Conservation (phyloP, 2,888 invertebrate species). For the Zaprionus bogoriensis region DNA sequence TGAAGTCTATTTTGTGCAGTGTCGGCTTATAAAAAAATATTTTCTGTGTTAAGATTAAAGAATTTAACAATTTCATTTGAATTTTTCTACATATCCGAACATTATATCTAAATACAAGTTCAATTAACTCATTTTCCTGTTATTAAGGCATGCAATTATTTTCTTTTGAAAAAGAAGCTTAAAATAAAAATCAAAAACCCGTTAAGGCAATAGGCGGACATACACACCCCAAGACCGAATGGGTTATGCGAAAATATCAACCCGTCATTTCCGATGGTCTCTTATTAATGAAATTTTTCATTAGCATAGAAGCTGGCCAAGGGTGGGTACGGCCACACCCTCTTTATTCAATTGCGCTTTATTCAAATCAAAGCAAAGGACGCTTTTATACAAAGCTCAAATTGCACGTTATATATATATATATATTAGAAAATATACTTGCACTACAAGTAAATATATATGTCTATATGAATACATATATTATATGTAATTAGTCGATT, state of each 20-base stretch:
- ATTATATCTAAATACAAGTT: no score
- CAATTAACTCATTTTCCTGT: constrained; percentile 1
- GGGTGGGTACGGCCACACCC: constrained; percentile 44
- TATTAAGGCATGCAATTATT: neutral
- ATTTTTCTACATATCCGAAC: neutral
- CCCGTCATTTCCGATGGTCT: constrained; percentile 41
- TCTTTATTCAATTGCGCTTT: constrained; percentile 28
- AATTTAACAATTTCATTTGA: no score
- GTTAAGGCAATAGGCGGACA: neutral
- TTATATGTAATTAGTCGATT: no score
- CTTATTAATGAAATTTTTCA: constrained; percentile 61
- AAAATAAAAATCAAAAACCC: neutral
- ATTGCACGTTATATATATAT: neutral
- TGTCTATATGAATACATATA: no score
- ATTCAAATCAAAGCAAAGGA: constrained; percentile 18
- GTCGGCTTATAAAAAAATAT: no score
- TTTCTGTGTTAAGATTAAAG: no score
- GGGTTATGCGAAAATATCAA: constrained; percentile 29
- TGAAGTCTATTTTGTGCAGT: no score
- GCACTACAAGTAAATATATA: no score
- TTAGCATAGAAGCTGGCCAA: constrained; percentile 7
- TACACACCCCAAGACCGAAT: constrained; percentile 16
- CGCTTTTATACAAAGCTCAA: constrained; percentile 13
- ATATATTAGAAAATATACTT: no score
- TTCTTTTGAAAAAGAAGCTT: neutral